phyloP scores from a whole-genome alignment of 2,888 invertebrate genomes.

The Campoplex capitator region DNA sequence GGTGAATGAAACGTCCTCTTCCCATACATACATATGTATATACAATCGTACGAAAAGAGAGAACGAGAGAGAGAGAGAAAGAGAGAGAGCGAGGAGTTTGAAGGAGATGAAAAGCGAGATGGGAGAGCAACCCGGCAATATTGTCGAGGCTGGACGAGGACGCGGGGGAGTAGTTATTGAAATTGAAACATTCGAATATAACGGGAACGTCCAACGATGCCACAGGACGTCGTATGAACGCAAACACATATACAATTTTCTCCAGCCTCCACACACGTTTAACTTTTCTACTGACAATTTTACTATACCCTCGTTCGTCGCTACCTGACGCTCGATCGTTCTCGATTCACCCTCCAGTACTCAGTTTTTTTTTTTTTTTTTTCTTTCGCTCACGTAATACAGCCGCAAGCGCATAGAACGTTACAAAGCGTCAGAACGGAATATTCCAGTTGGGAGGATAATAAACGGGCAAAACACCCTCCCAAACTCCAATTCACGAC shows the following conservation, averaged over 20 bases:
- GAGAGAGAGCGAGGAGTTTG: slow-evolving; percentile 27
- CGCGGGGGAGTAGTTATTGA: slow-evolving; percentile 85
- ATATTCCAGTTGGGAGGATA: slow-evolving; percentile 42
- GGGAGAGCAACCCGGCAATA: slow-evolving; percentile 65
- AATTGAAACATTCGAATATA: slow-evolving; percentile 84
- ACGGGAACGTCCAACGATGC: slow-evolving; percentile 71
- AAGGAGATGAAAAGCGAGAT: slow-evolving; percentile 31
- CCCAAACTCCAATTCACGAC: slow-evolving; percentile 34
- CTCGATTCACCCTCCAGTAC: slow-evolving; percentile 20
- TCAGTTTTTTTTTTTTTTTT: not conserved
- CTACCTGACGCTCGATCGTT: slow-evolving; percentile 18
- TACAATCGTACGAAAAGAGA: slow-evolving; percentile 15
- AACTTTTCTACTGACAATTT: slow-evolving; percentile 59
- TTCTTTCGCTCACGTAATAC: slow-evolving; percentile 36
- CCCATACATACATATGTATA: slow-evolving; percentile 40
- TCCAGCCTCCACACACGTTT: slow-evolving; percentile 54
- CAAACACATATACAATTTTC: slow-evolving; percentile 53
- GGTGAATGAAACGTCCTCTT: slow-evolving; percentile 74
- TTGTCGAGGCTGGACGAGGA: slow-evolving; percentile 79
- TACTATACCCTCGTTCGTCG: not conserved
- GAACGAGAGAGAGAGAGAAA: slow-evolving; percentile 43
- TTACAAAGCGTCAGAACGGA: slow-evolving; percentile 26
- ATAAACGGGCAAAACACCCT: slow-evolving; percentile 58
- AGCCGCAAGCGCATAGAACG: slow-evolving; percentile 26
- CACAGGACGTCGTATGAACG: slow-evolving; percentile 62